Evolutionary conservation across 1,140 invertebrate genomes (phyloP), one percentile per base, ranked within the genome.

Genomic region (Aphaenogaster ashmeadi): DNA sequence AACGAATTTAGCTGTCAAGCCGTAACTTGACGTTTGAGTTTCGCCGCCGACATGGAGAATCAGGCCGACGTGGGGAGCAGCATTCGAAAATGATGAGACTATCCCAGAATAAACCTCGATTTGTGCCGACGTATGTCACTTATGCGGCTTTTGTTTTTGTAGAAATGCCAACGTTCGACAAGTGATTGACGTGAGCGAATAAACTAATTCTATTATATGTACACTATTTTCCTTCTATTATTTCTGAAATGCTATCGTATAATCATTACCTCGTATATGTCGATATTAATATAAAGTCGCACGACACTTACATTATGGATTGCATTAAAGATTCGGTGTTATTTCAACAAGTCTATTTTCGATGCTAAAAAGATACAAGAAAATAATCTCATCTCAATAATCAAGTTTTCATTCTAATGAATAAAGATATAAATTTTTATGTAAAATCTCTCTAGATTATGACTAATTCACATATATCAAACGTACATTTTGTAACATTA

Each of bases 1-100:
- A 93, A 94, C 93, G 92, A 94, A 94, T 94, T 94, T 93, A 94
- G 92, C 91, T 91, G 91, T 93, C 92, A 92, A 91, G 90, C 88
- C 87, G 91, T 90, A 93, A 93, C 92, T 92, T 92, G 91, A 93
- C 93, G 90, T 94, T 94, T 94, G 93, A 94, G 92, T 94, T 94
- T 93, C 88, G 69, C 52, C 56, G 86, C 13, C 41, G 79, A 87
- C 91, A 85, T 81, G 85, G 84, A 52, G 69, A 85, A 88, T 54
- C 60, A 64, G 38, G 54, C 58, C 21, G 52, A 64, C 66, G 58
- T 54, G 67, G 62, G 44, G 71, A 67, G 47, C 54, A 75, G 56
- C 41, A 75, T 62, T 33, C 47, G 69, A 58, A 75, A 72, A 83
- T 71, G 72, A 75, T 58, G 85, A 71, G 67, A 67, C 74, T 78